Base-by-base conservation (phyloP, 2,888 invertebrate genomes). In the Anticlea derivata region DNA sequence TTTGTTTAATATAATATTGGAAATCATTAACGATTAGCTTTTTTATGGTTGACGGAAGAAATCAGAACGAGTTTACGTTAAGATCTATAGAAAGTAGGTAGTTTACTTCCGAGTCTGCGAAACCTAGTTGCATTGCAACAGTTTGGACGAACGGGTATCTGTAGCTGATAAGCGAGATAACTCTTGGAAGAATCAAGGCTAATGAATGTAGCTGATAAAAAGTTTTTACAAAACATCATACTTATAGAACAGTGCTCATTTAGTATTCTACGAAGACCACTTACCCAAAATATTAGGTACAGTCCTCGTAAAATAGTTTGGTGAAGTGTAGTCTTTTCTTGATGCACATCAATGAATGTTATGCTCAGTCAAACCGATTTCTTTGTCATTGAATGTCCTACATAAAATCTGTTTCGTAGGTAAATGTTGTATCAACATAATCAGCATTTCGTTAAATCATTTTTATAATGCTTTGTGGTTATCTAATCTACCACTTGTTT, bases 21-120 rank as follows among this genome's bases (percentile, higher is more conserved):
- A 24, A 40, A 45, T 26, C 6, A 23, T 39, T 33, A 3, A 39
- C 27, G 17, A 45, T 48, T 43, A 27, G 7, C 45, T 33, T 52
- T n/a, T 53, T 38, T 53, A 52, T 45, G 40, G 56, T 52, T 55
- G 47, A 59, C 51, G 55, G 62, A 71, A 68, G 73, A 73, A 70
- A 71, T 70, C 64, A 38, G 55, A 73, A 73, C 73, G 49, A 61
- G 70, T 71, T 68, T 64, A 35, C 27, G 53, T 59, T 61, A 64
- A 64, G 65, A 63, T 60, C 47, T 65, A 54, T 65, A 60, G 75
- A 77, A 75, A 76, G 77, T 65, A n/a, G 61, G 77, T 65, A n/a
- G 61, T 46, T 71, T 70, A 61, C 58, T 65, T 60, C 45, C 46
- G 58, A 66, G 61, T 66, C 58, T 52, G 58, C 60, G 55, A 60